Conservation (phyloP, 1,140 invertebrate genomes). For the Harlomillsia oculata region DNA sequence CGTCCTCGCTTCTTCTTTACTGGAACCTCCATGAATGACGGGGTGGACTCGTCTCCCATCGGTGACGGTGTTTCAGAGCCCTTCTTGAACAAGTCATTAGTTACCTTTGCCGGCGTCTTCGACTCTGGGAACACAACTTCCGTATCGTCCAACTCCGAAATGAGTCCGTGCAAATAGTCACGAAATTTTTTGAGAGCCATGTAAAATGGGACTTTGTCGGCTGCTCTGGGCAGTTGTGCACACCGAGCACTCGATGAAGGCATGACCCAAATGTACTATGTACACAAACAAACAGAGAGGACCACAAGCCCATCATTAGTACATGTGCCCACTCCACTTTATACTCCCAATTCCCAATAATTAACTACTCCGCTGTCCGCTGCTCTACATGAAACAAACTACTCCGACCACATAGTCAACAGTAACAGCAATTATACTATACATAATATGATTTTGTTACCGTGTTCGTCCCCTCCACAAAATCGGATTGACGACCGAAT, state of each 20-base stretch:
- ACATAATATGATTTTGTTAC: too few species aligned
- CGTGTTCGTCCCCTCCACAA: conserved; percentile 84
- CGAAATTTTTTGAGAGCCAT: conserved; percentile 86
- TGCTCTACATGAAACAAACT: too few species aligned
- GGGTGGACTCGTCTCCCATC: not conserved
- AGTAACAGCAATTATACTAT: too few species aligned
- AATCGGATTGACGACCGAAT: conserved; percentile 88
- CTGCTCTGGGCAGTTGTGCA: conserved; percentile 84
- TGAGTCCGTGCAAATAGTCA: conserved; percentile 85
- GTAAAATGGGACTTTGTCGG: conserved; percentile 96
- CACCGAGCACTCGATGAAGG: conserved; percentile 92
- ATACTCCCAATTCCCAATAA: too few species aligned
- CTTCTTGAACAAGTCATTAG: conserved; percentile 30
- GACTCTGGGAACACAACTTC: conserved; percentile 84
- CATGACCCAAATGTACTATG: conserved; percentile 97
- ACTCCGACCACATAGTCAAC: too few species aligned
- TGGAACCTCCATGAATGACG: conserved; percentile 7
- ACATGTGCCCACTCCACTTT: too few species aligned
- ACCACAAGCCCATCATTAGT: too few species aligned
- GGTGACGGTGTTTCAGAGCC: not conserved
- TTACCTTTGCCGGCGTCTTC: conserved; percentile 40
- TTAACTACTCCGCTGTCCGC: too few species aligned
- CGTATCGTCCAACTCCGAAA: conserved; percentile 74
- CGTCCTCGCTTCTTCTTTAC: conserved; percentile 38
- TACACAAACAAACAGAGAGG: conserved; percentile 40